phyloP scores from a whole-genome alignment of 2,888 invertebrate species.

The Ennomos fuscantarius region DNA sequence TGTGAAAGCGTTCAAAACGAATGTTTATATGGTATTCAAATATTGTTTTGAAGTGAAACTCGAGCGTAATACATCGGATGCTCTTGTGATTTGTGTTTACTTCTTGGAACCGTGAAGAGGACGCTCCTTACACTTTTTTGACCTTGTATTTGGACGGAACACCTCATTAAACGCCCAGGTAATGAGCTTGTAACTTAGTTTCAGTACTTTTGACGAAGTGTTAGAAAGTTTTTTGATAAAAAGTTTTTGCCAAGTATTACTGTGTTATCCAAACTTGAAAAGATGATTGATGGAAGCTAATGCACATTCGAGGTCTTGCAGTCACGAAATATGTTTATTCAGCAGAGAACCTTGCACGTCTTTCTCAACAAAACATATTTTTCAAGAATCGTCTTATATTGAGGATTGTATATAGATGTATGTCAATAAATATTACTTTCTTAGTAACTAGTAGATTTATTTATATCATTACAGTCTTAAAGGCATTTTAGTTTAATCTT shows the following conservation, averaged over 20 bases:
- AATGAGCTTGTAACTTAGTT: constrained; percentile 64
- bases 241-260: constrained; percentile 74
- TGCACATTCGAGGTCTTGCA: constrained; percentile 38
- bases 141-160: constrained; percentile 64
- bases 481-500: no score
- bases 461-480: no score
- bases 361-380: constrained; percentile 4
- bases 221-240: constrained; percentile 73
- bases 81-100: constrained; percentile 82
- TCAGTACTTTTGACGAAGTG: constrained; percentile 59
- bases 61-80: constrained; percentile 74
- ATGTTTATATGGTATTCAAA: constrained; percentile 71
- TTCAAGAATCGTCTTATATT: no score
- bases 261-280: constrained; percentile 54
- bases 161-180: constrained; percentile 62
- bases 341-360: constrained; percentile 1
- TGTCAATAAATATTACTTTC: no score
- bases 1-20: constrained; percentile 50
- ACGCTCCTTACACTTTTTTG: constrained; percentile 64
- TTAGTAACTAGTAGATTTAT: no score
- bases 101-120: constrained; percentile 69
- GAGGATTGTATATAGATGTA: no score
- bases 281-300: constrained; percentile 22
- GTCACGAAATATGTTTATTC: constrained; percentile 17
- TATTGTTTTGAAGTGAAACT: constrained; percentile 82